Conservation (phyloP, 2,113 vertebrate species). For the Malurus cyaneus region DNA sequence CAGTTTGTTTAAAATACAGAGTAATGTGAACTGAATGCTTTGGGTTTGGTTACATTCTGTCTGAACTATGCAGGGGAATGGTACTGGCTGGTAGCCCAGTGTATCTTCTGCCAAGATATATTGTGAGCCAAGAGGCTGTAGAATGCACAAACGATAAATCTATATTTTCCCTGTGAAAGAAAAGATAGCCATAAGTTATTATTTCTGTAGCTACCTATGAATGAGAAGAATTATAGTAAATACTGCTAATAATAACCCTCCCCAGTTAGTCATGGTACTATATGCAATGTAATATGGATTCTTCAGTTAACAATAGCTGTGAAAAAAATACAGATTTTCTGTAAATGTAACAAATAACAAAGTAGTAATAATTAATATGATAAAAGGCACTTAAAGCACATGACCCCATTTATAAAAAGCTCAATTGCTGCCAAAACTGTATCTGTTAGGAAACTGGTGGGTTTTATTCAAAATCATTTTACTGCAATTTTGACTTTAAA, state of each 20-base stretch:
- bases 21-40: constrained; percentile 47
- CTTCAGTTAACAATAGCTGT: constrained; percentile 18
- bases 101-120: constrained; percentile 23
- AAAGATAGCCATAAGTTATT: background rate
- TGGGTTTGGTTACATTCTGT: constrained; percentile 19
- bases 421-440: background rate
- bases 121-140: constrained; percentile 16
- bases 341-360: constrained; percentile 8
- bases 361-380: background rate
- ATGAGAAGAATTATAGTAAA: constrained; percentile 8
- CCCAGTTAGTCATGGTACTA: background rate
- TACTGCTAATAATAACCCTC: background rate
- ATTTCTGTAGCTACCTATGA: constrained; percentile 13
- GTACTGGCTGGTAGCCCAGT: constrained; percentile 15
- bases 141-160: constrained; percentile 15
- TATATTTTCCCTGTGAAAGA: background rate
- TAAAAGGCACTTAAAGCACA: constrained; percentile 19
- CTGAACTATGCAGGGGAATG: constrained; percentile 12
- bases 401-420: background rate
- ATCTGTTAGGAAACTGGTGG: background rate
- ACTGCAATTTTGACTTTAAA: constrained; percentile 1
- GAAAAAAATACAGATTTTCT: constrained; percentile 9
- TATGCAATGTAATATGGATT: background rate
- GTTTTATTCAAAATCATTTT: constrained; percentile 19
- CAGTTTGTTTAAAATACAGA: background rate